Percentiles rank a stretch among this genome's conserved stretches.
These are phyloP conservation scores for Serilophus lunatus DNA, from an alignment of 2,113 vertebrate species.

Conservation along the genomic window DNA sequence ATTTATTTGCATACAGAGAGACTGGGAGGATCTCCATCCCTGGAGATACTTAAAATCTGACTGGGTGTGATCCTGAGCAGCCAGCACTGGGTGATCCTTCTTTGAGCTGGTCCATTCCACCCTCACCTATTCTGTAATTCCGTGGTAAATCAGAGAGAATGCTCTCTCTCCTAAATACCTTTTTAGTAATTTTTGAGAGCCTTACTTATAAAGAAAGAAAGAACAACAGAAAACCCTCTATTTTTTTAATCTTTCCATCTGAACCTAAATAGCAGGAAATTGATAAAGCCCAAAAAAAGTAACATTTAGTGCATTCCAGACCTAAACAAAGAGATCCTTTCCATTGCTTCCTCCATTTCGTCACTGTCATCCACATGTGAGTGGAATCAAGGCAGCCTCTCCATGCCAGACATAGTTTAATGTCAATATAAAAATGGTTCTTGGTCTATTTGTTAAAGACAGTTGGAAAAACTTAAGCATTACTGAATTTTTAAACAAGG, in stretches of 20 bases:
- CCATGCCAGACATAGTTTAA: background rate
- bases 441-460: background rate
- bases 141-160: background rate
- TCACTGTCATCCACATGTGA: background rate
- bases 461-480: background rate
- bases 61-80: background rate
- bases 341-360: background rate
- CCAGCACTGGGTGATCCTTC: background rate
- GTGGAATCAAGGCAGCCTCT: background rate
- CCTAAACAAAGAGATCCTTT: background rate
- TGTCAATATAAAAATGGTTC: background rate
- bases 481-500: background rate
- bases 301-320: background rate
- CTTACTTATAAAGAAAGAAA: background rate
- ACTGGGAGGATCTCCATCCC: background rate
- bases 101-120: background rate
- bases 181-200: background rate
- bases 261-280: background rate
- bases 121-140: no score
- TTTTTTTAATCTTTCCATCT: background rate
- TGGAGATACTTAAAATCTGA: background rate
- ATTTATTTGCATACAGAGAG: background rate
- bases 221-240: accelerated
- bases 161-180: background rate
- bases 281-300: background rate